Evolutionary conservation across 2,888 invertebrate genomes (phyloP).

Genomic region (Lepidonotus clava): DNA sequence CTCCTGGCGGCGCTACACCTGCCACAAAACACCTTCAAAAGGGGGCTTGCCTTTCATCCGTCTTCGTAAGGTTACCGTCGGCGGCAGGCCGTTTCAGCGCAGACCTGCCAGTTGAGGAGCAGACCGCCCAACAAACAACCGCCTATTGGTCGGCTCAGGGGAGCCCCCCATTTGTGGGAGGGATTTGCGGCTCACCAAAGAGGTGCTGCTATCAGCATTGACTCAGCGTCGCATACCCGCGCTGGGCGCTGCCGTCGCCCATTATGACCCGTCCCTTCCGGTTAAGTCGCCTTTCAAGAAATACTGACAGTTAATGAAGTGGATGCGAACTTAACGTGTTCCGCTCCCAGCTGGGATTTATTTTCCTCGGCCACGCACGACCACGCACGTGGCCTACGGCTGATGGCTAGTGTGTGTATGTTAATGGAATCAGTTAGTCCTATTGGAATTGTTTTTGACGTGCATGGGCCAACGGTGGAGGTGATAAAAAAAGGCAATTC

Average conservation of each 20-base stretch:
- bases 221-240: neutral
- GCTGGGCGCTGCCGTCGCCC: neutral
- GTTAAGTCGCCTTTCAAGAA: neutral
- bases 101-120: neutral
- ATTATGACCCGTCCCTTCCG: neutral
- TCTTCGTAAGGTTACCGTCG: no score
- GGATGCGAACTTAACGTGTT: neutral
- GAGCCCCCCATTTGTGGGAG: neutral
- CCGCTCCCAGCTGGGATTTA: neutral
- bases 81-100: no score
- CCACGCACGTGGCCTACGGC: neutral
- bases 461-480: neutral
- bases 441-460: neutral
- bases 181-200: neutral
- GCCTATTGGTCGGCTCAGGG: neutral
- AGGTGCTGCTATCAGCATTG: constrained; percentile 25
- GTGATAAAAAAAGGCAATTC: constrained; percentile 23
- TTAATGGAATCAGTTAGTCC: constrained; percentile 11
- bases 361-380: neutral
- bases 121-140: neutral
- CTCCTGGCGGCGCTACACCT: neutral
- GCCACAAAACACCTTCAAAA: neutral
- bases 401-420: neutral
- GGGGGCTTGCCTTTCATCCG: no score
- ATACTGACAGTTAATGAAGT: neutral